Evolutionary conservation across 37 sponge, comb jelly and placozoan genomes (phyloP), one percentile per base, ranked within the genome.

Genomic region (Cladorhizidae sp.): DNA sequence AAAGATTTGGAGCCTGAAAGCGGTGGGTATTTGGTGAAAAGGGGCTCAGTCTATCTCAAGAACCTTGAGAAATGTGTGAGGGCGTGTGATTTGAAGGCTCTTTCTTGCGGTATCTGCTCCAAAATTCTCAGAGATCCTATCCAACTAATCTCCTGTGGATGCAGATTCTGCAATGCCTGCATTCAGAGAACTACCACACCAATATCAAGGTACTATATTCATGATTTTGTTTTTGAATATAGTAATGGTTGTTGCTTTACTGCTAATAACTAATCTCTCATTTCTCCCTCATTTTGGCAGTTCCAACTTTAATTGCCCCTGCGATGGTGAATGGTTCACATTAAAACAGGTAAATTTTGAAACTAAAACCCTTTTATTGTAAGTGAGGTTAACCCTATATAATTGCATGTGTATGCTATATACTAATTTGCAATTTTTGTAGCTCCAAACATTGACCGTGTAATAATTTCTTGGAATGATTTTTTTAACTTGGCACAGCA

Each of bases 71-170:
- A 25, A 28, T n/a, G n/a, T n/a, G 7, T 75, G 37, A 20, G 75
- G 33, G 2, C 58, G 2, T 20, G 52, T 5, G 79, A 78, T 0
- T 0, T 67, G 25, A 52, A 64, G 2, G 62, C 52, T 8, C 79
- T 78, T 52, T 31, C 51, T 20, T 81, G 82, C 28, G 72, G 38
- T 6, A 23, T 29, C 32, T 81, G 82, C 26, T 31, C 1, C 3
- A 58, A 38, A 23, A 38, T 81, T 1, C 73, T 81, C 3, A 61
- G 73, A 2, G 82, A 72, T 0, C 82, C 82, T 28, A 40, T 81
- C 0, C 82, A 81, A 49, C 26, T 81, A 25, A 81, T 71, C 15
- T 26, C 73, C 0, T 81, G 82, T 81, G 82, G 82, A 2, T 55
- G 62, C 22, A 26, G 82, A 6, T 81, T 62, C 73, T 81, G 82